phyloP scores from a whole-genome alignment of 2,113 vertebrate genomes.

The Solenodon paradoxus region DNA sequence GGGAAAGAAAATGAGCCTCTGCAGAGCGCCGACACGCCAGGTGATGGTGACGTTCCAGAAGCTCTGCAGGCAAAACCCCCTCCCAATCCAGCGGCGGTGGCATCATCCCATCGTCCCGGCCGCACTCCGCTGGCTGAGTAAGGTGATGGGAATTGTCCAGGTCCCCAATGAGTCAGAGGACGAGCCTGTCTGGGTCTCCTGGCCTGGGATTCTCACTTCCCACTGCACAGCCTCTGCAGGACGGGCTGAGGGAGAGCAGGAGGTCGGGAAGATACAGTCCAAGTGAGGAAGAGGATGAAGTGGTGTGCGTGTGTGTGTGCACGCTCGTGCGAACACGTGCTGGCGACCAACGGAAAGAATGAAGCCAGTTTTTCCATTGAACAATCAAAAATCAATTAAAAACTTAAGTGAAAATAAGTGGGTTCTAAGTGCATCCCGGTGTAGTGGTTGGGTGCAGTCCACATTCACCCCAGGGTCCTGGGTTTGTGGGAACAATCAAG shows the following conservation, averaged over 20 bases:
- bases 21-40: background rate
- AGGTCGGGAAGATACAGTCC: fast-evolving
- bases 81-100: fast-evolving
- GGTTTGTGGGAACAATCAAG: no score
- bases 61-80: no score
- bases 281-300: background rate
- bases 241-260: no score
- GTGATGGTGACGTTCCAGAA: background rate
- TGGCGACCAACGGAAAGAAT: background rate
- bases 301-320: background rate
- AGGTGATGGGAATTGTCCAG: fast-evolving
- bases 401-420: no score
- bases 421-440: no score
- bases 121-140: background rate
- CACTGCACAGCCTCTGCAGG: fast-evolving
- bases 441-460: no score
- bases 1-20: background rate
- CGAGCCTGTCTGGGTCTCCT: background rate
- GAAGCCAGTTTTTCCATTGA: background rate
- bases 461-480: no score
- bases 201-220: fast-evolving
- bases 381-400: background rate
- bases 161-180: background rate
- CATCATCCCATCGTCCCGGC: fast-evolving
- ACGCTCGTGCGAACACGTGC: no score